Conservation (phyloP, 92 coral and sea anemone genomes). For the Siderastrea radians region DNA sequence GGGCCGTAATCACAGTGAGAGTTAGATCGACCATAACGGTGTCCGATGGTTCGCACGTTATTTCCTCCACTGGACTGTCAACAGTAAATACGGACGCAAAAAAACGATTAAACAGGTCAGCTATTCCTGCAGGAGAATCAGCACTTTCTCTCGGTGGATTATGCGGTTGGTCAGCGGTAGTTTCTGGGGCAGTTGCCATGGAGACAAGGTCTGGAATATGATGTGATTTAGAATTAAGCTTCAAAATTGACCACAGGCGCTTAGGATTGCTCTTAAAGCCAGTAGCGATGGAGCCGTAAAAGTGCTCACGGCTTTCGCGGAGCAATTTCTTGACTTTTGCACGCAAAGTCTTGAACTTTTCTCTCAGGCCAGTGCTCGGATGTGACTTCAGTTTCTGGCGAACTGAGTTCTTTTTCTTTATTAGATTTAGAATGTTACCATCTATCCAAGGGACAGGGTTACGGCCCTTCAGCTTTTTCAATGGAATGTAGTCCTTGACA, state of each 20-base stretch:
- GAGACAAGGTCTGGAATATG: constrained; percentile 51
- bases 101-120: constrained; percentile 4
- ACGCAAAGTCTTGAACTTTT: constrained; percentile 17
- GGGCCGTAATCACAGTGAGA: background rate
- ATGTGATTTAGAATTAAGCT: constrained; percentile 64
- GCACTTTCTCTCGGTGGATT: background rate
- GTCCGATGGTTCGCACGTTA: too few relatives aligned
- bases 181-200: constrained; percentile 45
- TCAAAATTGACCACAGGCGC: constrained; percentile 75
- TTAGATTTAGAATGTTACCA: constrained; percentile 54
- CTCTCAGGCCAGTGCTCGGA: background rate
- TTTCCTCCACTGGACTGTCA: background rate
- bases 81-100: background rate
- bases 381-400: constrained; percentile 60
- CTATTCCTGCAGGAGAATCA: background rate
- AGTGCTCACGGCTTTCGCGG: constrained; percentile 7
- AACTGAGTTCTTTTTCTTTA: constrained; percentile 64
- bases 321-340: constrained; percentile 3
- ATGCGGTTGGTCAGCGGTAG: constrained; percentile 6
- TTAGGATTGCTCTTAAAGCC: constrained; percentile 58
- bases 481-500: constrained; percentile 63
- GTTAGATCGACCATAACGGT: background rate
- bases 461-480: constrained; percentile 44
- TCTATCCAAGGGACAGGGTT: constrained; percentile 78
- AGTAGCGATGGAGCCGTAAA: background rate